These are phyloP conservation scores for Atherinomorus stipes DNA, from an alignment of 2,113 vertebrate species.

Conservation along the genomic window DNA sequence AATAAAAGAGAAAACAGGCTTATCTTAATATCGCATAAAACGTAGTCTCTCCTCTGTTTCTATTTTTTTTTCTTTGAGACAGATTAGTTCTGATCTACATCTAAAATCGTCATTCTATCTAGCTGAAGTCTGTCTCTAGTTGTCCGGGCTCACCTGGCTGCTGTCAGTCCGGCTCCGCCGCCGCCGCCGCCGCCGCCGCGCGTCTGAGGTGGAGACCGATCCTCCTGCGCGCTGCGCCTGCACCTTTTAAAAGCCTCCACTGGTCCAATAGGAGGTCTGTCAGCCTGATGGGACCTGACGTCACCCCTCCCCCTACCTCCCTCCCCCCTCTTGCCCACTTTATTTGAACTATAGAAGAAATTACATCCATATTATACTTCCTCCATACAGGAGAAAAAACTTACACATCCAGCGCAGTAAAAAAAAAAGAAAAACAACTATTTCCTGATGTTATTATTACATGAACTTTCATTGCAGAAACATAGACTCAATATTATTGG, in stretches of 20 bases:
- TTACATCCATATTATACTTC: constrained; percentile 49
- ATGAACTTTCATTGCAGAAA: neutral
- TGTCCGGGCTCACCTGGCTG: constrained; percentile 52
- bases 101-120: no score
- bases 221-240: constrained; percentile 52
- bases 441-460: neutral
- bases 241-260: constrained; percentile 76
- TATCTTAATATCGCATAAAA: neutral
- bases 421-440: neutral
- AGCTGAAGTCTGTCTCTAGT: neutral
- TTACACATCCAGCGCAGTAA: neutral
- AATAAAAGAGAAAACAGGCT: neutral
- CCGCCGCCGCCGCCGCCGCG: neutral
- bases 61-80: no score
- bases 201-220: constrained; percentile 16
- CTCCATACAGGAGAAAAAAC: neutral
- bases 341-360: constrained; percentile 51
- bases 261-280: constrained; percentile 76
- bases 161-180: constrained; percentile 11
- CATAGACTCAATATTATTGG: neutral
- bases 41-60: no score
- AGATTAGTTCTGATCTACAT: no score
- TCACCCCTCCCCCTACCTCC: constrained; percentile 47
- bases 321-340: constrained; percentile 13
- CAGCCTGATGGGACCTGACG: constrained; percentile 71